phyloP scores from a whole-genome alignment of 37 sponge, comb jelly and placozoan species.

The Aphrocallistes beatrix region DNA sequence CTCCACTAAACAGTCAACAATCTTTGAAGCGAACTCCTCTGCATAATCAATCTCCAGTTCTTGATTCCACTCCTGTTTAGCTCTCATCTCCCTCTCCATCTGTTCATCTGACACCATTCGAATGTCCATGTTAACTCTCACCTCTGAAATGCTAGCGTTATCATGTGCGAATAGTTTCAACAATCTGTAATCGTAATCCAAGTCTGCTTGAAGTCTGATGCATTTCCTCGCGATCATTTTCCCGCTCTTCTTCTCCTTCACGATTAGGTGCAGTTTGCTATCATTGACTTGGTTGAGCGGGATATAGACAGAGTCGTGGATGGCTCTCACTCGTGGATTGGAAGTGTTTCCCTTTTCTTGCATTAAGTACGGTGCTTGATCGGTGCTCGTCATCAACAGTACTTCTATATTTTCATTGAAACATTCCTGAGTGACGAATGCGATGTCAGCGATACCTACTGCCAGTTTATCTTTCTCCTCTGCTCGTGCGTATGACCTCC shows the following conservation, averaged over 20 bases:
- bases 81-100: neutral
- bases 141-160: neutral
- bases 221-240: neutral
- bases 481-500: neutral
- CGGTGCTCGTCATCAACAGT: neutral
- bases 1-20: neutral
- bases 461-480: neutral
- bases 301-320: neutral
- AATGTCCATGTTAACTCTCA: neutral
- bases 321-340: neutral
- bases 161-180: neutral
- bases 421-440: neutral
- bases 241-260: neutral
- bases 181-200: neutral
- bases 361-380: neutral
- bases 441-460: neutral
- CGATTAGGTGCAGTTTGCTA: neutral
- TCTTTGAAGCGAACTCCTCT: slow-evolving; percentile 10
- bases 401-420: neutral
- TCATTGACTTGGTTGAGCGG: neutral
- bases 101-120: neutral
- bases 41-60: neutral
- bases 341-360: neutral
- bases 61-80: neutral
- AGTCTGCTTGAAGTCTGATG: neutral